Evolutionary conservation across 2,797 vertebrate genomes (phyloP), one percentile per base, ranked within the genome.

Genomic region (Silurus aristotelis): DNA sequence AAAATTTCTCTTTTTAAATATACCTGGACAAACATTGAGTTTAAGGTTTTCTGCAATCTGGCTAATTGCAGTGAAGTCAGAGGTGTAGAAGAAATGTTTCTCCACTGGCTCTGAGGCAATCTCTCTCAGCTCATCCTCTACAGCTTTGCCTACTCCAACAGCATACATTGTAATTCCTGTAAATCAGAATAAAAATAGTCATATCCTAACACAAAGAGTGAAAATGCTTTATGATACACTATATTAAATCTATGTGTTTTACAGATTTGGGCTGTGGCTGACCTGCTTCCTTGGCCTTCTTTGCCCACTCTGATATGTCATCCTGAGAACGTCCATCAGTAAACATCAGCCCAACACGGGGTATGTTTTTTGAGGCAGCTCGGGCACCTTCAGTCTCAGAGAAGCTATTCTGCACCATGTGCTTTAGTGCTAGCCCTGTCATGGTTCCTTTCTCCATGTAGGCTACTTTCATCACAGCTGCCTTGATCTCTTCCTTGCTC

Each of bases 371-470:
- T 79, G 90, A 92, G 2, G 92, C 87, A 1, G 96, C 93, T 13
- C 98, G 95, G 3, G 97, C 97, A 0, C 97, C 98, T 87, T 97
- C 97, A 0, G 94, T 91, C 93, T 98, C 97, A 0, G 96, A 96
- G 94, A 99, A 99, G 88, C 97, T 98, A 92, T 96, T 97, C 90
- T 99, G 97, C 91, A 98, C 91, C 98, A 99, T 96, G 93, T 99
- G 97, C 77, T 97, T 97, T 77, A 99, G 94, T 0, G 98, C 97
- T 90, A 99, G 92, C 6, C 98, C 98, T 0, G 98, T 99, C 98
- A 99, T 99, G 19, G 98, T 99, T 0, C 98, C 98, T 25, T 98
- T 99, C 93, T 99, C 98, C 98, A 99, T 99, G 93, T 99, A 99
- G 13, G 97, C 95, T 71, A 99, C 95, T 9, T 96, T 96, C 95